Evolutionary conservation across 2,888 invertebrate genomes (phyloP), one percentile per base, ranked within the genome.

Genomic region (Muschampia plurimacula): DNA sequence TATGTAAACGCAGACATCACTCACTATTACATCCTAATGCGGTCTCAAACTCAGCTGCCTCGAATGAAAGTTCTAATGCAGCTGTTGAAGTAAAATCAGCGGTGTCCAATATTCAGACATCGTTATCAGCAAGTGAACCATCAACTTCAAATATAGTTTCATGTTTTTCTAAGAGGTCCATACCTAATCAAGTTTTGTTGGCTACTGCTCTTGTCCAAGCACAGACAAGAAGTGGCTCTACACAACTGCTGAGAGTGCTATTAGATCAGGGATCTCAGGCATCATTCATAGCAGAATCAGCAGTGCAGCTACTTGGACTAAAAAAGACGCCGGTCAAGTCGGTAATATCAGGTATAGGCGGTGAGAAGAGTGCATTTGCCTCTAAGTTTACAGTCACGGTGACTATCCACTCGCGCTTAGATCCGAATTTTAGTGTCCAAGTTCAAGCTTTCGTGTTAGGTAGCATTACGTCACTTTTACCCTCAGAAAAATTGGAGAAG

Each of bases 211-310:
- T 63, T 63, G 63, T 32, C 13, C 52, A 66, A 67, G 55, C 49
- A 28, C 55, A 64, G 64, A 64, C 59, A 64, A 44, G n/a, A 44
- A n/a, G 39, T 39, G 64, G 64, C 44, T 64, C 64, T 44, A 64
- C 39, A 64, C 59, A 60, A 60, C 59, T 60, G 32, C 36, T 60
- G 52, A 52, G 52, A 52, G 52, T 52, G 52, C 9, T 52, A 9
- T 22, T 52, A 22, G 52, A 52, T 52, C 32, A 60, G 32, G 59
- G 59, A 32, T 28, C 59, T 36, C 59, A 60, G 32, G 59, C 59
- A 60, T 60, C 52, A 15, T 52, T 52, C 15, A 52, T 52, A 52
- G 5, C 52, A 8, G 52, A 52, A 52, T 52, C 52, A 52, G 52
- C 52, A 15, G 52, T 52, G 15, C 52, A 52, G 52, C 52, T 52